Evolutionary conservation across 2,113 vertebrate genomes (phyloP).

Genomic region (Megaceryle maxima): DNA sequence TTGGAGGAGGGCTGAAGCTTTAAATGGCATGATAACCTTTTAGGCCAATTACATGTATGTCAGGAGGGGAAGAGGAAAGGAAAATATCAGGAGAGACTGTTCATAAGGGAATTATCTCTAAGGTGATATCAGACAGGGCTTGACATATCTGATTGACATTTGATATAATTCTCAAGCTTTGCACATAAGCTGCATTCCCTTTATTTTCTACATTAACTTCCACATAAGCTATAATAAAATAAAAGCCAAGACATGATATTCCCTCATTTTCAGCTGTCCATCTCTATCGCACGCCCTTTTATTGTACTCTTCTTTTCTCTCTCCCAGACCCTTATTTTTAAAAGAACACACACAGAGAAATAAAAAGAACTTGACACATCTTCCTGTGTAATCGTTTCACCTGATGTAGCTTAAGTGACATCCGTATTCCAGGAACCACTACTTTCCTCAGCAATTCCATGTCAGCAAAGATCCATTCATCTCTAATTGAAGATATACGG

Average conservation of each 20-base stretch:
- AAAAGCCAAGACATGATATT: not conserved
- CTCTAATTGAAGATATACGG: conserved; percentile 95
- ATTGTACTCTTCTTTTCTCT: not conserved
- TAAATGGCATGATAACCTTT: not conserved
- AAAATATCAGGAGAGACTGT: not conserved
- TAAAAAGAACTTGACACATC: not conserved
- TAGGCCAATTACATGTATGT: not conserved
- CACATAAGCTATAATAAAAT: not conserved
- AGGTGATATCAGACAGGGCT: not conserved
- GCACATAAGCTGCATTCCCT: not conserved
- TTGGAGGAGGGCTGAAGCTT: not conserved
- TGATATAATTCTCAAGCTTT: not conserved
- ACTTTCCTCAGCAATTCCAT: conserved; percentile 98
- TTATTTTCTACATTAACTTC: not conserved
- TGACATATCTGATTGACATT: not conserved
- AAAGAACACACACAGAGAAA: not conserved
- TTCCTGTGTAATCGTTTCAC: conserved; percentile 63
- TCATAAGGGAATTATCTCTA: not conserved
- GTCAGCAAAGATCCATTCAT: conserved; percentile 99
- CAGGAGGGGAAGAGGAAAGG: not conserved
- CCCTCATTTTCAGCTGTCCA: not conserved
- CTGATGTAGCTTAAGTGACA: conserved; percentile 99
- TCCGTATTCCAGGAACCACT: conserved; percentile 96
- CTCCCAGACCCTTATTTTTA: not conserved
- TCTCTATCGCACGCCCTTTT: not conserved